phyloP scores from a whole-genome alignment of 2,797 vertebrate genomes.

The Cottoperca gobio region DNA sequence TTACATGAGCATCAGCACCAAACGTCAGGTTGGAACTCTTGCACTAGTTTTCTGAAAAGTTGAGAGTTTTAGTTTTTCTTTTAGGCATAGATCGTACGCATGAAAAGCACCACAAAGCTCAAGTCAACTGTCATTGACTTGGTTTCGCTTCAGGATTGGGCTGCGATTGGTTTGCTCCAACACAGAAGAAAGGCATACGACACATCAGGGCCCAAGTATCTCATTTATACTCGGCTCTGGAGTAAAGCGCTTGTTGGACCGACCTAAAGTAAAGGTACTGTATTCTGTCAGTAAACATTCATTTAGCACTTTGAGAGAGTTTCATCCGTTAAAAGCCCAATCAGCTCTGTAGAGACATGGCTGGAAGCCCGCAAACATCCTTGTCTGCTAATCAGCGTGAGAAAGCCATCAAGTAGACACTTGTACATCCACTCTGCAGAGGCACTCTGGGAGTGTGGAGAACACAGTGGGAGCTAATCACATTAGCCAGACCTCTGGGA shows the following conservation, averaged over 20 bases:
- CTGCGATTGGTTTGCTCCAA: too few species aligned
- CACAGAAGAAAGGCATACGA: too few species aligned
- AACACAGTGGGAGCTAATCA: constrained; percentile 43
- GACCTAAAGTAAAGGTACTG: neutral
- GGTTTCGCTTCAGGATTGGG: too few species aligned
- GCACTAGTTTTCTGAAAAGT: too few species aligned
- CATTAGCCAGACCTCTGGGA: constrained; percentile 38
- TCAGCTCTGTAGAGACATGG: neutral
- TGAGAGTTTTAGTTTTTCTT: neutral
- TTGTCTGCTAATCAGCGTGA: constrained; percentile 36
- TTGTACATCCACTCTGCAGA: constrained; percentile 19
- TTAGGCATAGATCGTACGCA: neutral
- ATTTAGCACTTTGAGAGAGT: neutral
- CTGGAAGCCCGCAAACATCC: constrained; percentile 1
- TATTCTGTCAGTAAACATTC: neutral
- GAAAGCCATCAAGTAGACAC: constrained; percentile 35
- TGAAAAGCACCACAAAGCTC: neutral
- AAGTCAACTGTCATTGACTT: neutral
- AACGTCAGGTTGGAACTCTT: too few species aligned
- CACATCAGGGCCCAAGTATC: neutral
- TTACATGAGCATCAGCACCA: too few species aligned
- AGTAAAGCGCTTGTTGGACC: neutral
- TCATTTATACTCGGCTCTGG: neutral
- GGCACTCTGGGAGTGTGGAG: constrained; percentile 20
- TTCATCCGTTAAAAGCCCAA: neutral